Evolutionary conservation across 2,113 vertebrate species (phyloP), one percentile per base, ranked within the genome.

Genomic region (Anolis carolinensis): DNA sequence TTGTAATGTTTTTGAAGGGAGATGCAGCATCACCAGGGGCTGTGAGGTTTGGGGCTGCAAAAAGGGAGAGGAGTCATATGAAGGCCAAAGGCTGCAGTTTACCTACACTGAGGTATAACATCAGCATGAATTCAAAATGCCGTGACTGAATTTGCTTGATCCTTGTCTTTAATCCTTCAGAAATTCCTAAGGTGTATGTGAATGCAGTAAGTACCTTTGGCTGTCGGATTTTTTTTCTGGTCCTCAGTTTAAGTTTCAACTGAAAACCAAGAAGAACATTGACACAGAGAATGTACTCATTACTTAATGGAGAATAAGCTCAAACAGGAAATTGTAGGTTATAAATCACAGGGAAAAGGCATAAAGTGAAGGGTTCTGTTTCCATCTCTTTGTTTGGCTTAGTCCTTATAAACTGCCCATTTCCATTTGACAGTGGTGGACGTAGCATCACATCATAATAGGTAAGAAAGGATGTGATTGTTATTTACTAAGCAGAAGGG

Each of bases 401-500:
- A 44, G 88, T 65, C 79, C 83, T 74, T 25, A 65, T 4, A 16
- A 88, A 21, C 55, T 65, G 34, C 39, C 48, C 3, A 7, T 48
- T 73, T 90, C 67, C 18, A 5, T 67, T 78, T 50, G 65, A 55
- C 1, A 0, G 6, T 74, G 79, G 85, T 27, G 0, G 0, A 0
- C 23, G 21, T 32, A 7, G 62, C 50, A 79, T 86, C 67, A 76
- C 79, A 71, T 74, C 83, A 39, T 48, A 85, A 87, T 50, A 4
- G 67, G 78, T 16, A 55, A 81, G 3, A 59, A 74, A 78, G 81
- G 88, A 84, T 34, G 55, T 13, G 14, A 59, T 16, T n/a, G 85
- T 0, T 59, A 44, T 67, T 68, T 32, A 44, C 82, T 74, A 0
- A 0, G 63, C 55, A 76, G 86, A 88, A 72, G 0, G 30, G 39